Evolutionary conservation across 1,140 invertebrate species (phyloP), one percentile per base, ranked within the genome.

Genomic region (Reticulitermes speratus): DNA sequence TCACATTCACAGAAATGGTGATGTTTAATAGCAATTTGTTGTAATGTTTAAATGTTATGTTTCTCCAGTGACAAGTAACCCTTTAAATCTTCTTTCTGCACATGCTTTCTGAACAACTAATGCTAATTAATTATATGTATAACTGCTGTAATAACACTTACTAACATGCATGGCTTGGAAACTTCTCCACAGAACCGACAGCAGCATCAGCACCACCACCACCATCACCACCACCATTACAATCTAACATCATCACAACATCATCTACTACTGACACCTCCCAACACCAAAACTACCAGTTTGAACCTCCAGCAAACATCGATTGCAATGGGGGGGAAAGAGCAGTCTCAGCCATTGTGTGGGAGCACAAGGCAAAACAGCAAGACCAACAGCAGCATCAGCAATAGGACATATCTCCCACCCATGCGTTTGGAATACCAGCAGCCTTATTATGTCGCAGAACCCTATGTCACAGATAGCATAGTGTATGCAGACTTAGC

Each of bases 401-500:
- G 25, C 85, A 83, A 55, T 86, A 82, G 85, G 75, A 84, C 44
- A 52, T 86, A 84, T 44, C 86, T 86, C 48, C 86, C 86, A 44
- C 86, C 86, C 14, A 75, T 87, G 44, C 81, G 86, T 48, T 84
- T 87, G 44, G 86, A 87, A 69, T 87, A 87, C 44, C 86, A 87
- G 38, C 86, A 87, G 69, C 86, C 86, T 30, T 87, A 85, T 45
- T 85, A 87, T 55, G 45, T 86, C 82, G 55, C 52, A 44, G 83
- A 86, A 84, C 85, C 85, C 52, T 86, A 81, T 44, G 82, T 86
- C 23, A 84, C 87, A n/a, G 86, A 89, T 86, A 85, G 87, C 86
- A 86, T 90, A 48, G 90, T 90, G 69, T 90, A 90, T 86, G 90
- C 89, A 30, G 89, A 90, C 85, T 87, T 90, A 44, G 87, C 88